Evolutionary conservation across 2,888 invertebrate species (phyloP), one percentile per base, ranked within the genome.

Genomic region (Caenorhabditis becei): DNA sequence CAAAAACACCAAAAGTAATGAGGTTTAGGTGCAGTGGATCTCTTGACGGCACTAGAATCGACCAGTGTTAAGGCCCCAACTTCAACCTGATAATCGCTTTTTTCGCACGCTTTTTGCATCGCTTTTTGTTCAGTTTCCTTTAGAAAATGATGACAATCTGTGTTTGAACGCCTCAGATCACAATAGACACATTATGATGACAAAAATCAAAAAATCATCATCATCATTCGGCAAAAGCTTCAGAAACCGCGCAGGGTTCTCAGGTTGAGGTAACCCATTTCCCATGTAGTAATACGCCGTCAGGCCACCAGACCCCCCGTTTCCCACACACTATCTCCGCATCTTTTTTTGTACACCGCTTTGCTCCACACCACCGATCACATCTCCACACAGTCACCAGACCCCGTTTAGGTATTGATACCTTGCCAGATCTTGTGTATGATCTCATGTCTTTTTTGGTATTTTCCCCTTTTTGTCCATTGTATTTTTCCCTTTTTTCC

Each of bases 1-100:
- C 58, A 80, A 80, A 65, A 70, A 66, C 62, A 75, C 75, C 58
- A 80, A 80, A 47, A 80, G 80, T 65, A 75, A 75, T 37, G 75
- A 80, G 61, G 70, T 75, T 51, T 80, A 80, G 71, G 56, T 63
- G 67, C 20, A 66, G 67, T 23, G 67, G 70, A 62, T 62, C 70
- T 2, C 44, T 77, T 41, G 69, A 77, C 58, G 69, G 61, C 20
- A 18, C 66, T 35, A 63, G 41, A 51, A 35, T 66, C 16, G 71
- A 53, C 8, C 37, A 51, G 28, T 71, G 62, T 20, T 71, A 51
- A n/a, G 47, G 47, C 47, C 47, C 47, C 47, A n/a, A 2, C 47
- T 47, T 47, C 47, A 47, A 47, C 47, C 47, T 47, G 47, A 47
- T 47, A 47, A 41, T 47, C n/a, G 47, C 47, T 47, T 47, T n/a